Evolutionary conservation across 2,113 vertebrate genomes (phyloP).

Genomic region (Passer montanus): DNA sequence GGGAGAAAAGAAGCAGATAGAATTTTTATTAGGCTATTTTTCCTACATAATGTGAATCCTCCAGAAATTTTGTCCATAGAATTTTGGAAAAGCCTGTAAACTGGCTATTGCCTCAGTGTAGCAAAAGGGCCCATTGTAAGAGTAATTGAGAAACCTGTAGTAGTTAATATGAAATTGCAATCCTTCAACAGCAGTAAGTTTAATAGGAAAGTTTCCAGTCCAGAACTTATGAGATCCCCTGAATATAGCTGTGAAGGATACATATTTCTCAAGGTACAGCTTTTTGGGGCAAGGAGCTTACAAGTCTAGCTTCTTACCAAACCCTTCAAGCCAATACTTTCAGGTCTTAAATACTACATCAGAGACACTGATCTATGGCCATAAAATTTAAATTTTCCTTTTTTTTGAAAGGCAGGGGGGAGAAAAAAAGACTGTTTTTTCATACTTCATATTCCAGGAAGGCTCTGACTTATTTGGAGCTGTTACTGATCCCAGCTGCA

Average conservation of each 20-base stretch:
- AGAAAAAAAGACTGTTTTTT: not conserved
- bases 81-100: not conserved
- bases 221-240: not conserved
- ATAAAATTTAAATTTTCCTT: not conserved
- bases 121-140: not conserved
- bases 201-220: not conserved
- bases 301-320: not conserved
- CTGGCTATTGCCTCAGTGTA: not conserved
- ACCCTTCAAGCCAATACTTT: not conserved
- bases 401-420: fast-evolving
- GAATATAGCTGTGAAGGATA: not conserved
- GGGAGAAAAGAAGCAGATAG: not conserved
- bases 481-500: not conserved
- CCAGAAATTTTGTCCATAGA: not conserved
- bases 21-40: not conserved
- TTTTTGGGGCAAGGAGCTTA: not conserved
- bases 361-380: not conserved
- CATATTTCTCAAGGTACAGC: not conserved
- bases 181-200: not conserved
- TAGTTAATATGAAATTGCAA: not conserved
- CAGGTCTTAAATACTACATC: not conserved
- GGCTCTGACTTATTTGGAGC: not conserved
- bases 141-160: not conserved
- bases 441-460: not conserved
- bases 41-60: not conserved